phyloP scores from a whole-genome alignment of 2,797 vertebrate genomes.

The Morelia viridis region DNA sequence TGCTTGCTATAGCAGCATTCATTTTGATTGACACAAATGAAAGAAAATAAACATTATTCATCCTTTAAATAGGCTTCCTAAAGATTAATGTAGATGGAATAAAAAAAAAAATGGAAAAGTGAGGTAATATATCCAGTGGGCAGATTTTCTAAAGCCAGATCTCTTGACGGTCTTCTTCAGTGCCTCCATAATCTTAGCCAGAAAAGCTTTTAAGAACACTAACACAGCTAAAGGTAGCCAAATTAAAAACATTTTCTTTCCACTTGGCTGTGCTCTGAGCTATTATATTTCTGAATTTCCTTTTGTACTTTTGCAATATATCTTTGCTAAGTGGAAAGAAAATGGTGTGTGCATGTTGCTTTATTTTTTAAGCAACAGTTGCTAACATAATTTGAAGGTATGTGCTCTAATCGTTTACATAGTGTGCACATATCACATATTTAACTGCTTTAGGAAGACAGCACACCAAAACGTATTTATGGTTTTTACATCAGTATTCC shows the following conservation, averaged over 20 bases:
- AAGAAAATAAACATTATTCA: neutral
- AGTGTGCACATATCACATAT: neutral
- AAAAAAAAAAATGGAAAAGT: too few species aligned
- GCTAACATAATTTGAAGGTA: neutral
- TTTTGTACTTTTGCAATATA: neutral
- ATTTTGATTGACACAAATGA: neutral
- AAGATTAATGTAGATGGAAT: too few species aligned
- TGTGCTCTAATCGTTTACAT: neutral
- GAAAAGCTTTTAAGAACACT: neutral
- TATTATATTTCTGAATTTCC: neutral
- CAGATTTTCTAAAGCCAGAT: neutral
- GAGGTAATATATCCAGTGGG: too few species aligned
- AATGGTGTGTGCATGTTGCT: too few species aligned
- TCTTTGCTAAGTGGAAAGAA: neutral
- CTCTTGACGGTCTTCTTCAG: neutral
- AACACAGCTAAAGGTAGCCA: neutral
- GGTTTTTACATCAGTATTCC: constrained; percentile 3
- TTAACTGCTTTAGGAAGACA: neutral
- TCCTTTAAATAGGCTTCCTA: neutral
- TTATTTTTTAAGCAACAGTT: neutral
- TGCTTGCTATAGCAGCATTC: neutral
- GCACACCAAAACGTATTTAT: neutral
- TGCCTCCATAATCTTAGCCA: neutral
- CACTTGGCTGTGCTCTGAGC: neutral
- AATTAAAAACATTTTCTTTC: neutral